These are phyloP conservation scores for Propithecus perrieri DNA, from an alignment of 2,797 vertebrate genomes.

Conservation along the genomic window DNA sequence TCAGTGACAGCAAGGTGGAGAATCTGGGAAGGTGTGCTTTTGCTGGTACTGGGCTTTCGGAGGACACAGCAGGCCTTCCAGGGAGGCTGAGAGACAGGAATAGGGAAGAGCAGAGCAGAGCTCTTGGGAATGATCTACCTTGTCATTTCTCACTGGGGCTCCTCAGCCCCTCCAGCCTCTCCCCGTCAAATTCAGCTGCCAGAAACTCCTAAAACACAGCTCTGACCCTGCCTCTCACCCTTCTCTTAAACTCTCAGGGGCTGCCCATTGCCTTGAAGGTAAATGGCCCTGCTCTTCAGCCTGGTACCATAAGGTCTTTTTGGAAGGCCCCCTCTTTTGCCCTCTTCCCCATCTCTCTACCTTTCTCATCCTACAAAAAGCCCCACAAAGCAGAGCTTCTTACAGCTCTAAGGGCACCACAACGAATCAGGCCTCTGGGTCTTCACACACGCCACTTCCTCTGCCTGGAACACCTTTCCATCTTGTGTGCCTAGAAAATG, in stretches of 20 bases:
- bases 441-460: not conserved
- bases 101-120: not conserved
- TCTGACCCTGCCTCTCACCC: not conserved
- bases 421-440: not conserved
- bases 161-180: not conserved
- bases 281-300: not conserved
- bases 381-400: not conserved
- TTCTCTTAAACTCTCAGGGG: not conserved
- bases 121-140: not conserved
- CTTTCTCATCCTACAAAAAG: not conserved
- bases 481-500: not conserved
- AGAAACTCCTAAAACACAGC: not conserved
- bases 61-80: not conserved
- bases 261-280: not conserved
- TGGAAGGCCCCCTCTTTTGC: not conserved
- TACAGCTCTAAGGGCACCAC: not conserved
- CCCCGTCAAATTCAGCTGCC: not conserved
- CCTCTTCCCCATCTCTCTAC: not conserved
- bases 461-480: not conserved
- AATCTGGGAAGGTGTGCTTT: not conserved
- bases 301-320: not conserved
- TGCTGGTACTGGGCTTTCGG: not conserved
- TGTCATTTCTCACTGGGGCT: too few relatives aligned
- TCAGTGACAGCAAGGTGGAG: not conserved
- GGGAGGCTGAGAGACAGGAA: not conserved